Evolutionary conservation across 1,140 invertebrate genomes (phyloP).

Genomic region (Neelides sp.): DNA sequence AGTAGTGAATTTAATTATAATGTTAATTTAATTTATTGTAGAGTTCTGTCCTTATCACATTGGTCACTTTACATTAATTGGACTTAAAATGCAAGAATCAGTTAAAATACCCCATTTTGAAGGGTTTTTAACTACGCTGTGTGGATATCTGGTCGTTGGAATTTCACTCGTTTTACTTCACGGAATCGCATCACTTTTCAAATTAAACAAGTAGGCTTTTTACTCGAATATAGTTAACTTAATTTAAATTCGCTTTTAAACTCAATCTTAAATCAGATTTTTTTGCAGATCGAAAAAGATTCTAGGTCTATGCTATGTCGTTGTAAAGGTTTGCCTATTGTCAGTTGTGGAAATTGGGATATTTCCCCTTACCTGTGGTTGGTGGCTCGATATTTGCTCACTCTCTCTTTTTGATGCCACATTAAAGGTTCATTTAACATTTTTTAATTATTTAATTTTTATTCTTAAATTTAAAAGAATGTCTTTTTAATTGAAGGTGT

Average conservation of each 20-base stretch:
- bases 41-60: conserved; percentile 95
- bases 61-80: conserved; percentile 66
- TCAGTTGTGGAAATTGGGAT: conserved; percentile 92
- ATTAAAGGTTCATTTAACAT: conserved; percentile 48
- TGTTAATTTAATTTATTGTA: conserved; percentile 38
- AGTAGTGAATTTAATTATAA: conserved; percentile 8
- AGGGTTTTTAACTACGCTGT: conserved; percentile 77
- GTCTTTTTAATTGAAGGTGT: neutral
- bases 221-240: conserved; percentile 56
- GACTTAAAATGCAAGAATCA: conserved; percentile 61
- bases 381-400: conserved; percentile 98
- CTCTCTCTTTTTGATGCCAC: conserved; percentile 87
- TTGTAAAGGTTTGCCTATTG: conserved; percentile 84
- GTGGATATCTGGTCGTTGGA: conserved; percentile 85
- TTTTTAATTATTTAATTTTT: conserved; percentile 1
- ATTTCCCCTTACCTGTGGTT: conserved; percentile 90
- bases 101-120: conserved; percentile 74
- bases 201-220: conserved; percentile 21
- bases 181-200: conserved; percentile 40
- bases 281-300: conserved; percentile 79
- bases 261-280: conserved; percentile 66
- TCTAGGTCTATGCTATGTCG: conserved; percentile 87
- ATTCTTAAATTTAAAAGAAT: neutral
- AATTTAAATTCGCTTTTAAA: conserved; percentile 83
- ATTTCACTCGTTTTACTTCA: conserved; percentile 71